Evolutionary conservation across 2,797 vertebrate genomes (phyloP).

Genomic region (Hydrophis major): DNA sequence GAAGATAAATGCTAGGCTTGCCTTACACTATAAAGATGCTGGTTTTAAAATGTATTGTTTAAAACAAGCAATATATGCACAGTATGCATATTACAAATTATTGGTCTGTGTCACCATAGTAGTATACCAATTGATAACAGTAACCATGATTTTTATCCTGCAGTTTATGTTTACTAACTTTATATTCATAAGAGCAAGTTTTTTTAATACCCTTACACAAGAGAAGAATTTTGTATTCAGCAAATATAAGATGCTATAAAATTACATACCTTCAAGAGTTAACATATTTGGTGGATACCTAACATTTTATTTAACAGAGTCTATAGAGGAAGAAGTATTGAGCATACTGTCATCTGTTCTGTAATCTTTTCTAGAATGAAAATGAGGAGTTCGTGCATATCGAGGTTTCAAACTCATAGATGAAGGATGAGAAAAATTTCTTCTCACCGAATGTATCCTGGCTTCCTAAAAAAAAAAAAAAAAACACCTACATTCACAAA

Average conservation of each 20-base stretch:
- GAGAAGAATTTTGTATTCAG: conserved; percentile 43
- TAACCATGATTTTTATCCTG: conserved; percentile 56
- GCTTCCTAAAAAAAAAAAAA: conserved; percentile 57
- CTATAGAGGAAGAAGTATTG: conserved; percentile 50
- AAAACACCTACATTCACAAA: neutral
- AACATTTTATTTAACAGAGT: conserved; percentile 62
- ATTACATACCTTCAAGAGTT: neutral
- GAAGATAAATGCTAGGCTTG: conserved; percentile 1
- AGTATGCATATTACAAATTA: conserved; percentile 33
- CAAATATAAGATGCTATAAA: conserved; percentile 27
- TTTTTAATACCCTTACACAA: conserved; percentile 42
- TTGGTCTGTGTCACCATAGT: conserved; percentile 41
- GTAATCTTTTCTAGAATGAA: conserved; percentile 57
- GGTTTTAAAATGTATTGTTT: neutral
- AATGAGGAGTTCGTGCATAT: conserved; percentile 50
- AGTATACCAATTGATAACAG: conserved; percentile 42
- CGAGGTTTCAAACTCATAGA: conserved; percentile 61
- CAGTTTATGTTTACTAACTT: conserved; percentile 27
- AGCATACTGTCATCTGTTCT: conserved; percentile 61
- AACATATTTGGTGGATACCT: conserved; percentile 12
- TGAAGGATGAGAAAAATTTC: conserved; percentile 53
- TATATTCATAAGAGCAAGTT: conserved; percentile 12
- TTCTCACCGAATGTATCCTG: conserved; percentile 65
- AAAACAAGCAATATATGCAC: conserved; percentile 28
- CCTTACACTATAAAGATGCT: rapidly evolving